phyloP scores from a whole-genome alignment of 2,888 invertebrate genomes.

The Norana najaformis region DNA sequence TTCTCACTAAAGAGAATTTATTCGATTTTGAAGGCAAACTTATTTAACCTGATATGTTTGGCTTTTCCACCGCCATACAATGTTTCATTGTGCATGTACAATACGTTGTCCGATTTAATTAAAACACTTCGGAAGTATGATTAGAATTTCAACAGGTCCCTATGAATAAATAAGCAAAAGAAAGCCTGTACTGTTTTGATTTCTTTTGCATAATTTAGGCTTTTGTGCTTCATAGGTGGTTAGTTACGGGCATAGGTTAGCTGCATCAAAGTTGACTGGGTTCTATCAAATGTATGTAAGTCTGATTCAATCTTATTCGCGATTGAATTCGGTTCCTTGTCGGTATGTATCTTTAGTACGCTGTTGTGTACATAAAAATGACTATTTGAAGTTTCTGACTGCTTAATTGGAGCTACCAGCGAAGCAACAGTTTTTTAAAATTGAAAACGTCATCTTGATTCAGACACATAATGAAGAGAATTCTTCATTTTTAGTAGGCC shows the following conservation, averaged over 20 bases:
- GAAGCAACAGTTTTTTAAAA: background rate
- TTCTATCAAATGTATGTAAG: background rate
- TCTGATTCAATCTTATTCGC: background rate
- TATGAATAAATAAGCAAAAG: background rate
- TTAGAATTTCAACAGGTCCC: background rate
- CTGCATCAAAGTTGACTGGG: background rate
- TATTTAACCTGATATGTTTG: background rate
- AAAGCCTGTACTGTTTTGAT: background rate
- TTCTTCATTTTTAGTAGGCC: background rate
- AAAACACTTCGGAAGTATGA: background rate
- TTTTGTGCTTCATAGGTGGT: background rate
- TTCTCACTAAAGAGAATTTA: background rate
- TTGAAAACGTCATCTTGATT: background rate
- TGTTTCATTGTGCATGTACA: background rate
- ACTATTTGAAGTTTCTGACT: background rate
- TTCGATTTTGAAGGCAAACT: background rate
- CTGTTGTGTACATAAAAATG: background rate
- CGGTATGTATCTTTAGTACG: background rate
- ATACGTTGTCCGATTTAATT: background rate
- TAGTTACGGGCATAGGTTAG: too few relatives aligned
- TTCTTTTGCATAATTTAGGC: background rate
- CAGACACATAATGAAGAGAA: background rate
- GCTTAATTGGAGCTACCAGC: background rate
- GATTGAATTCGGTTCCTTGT: background rate
- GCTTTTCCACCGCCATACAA: background rate